A percentile compares a stretch with the other conserved stretches of the same genome.
Evolutionary conservation across 2,797 vertebrate genomes (phyloP).

Genomic region (Myoxocephalus aenaeus): DNA sequence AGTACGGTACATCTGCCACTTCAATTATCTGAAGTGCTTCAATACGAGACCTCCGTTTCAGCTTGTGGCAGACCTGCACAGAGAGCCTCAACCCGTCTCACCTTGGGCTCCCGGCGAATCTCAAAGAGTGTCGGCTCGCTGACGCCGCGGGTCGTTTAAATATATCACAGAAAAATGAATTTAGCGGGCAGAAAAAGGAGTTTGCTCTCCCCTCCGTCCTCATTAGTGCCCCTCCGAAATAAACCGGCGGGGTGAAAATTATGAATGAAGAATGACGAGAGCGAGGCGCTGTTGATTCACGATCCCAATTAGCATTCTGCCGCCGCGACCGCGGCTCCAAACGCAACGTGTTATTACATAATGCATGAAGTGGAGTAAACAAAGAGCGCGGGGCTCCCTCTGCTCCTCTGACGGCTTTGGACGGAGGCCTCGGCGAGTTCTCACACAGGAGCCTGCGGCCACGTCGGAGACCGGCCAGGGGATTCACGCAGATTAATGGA

Average conservation of each 20-base stretch:
- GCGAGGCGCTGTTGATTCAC: constrained; percentile 53
- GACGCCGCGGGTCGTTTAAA: background rate
- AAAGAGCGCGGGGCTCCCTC: constrained; percentile 20
- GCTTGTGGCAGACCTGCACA: no score
- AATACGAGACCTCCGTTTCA: no score
- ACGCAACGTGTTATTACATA: constrained; percentile 57
- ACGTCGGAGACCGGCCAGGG: constrained; percentile 71
- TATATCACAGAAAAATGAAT: constrained; percentile 7
- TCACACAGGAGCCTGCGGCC: constrained; percentile 70
- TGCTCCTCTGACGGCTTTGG: constrained; percentile 34
- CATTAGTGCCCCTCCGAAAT: constrained; percentile 52
- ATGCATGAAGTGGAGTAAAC: constrained; percentile 60
- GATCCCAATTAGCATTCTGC: constrained; percentile 56
- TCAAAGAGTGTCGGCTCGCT: no score
- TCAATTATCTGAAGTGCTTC: no score
- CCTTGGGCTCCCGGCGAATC: background rate
- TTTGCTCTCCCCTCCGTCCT: constrained; percentile 30
- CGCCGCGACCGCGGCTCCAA: constrained; percentile 36
- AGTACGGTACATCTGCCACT: no score
- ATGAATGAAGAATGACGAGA: constrained; percentile 56
- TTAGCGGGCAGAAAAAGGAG: constrained; percentile 27
- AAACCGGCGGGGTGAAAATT: constrained; percentile 48
- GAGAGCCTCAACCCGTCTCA: no score
- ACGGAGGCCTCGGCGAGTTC: constrained; percentile 46
- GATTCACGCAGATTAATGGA: constrained; percentile 84